Evolutionary conservation across 2,113 vertebrate species (phyloP), one percentile per base, ranked within the genome.

Genomic region (Eolophus roseicapilla): DNA sequence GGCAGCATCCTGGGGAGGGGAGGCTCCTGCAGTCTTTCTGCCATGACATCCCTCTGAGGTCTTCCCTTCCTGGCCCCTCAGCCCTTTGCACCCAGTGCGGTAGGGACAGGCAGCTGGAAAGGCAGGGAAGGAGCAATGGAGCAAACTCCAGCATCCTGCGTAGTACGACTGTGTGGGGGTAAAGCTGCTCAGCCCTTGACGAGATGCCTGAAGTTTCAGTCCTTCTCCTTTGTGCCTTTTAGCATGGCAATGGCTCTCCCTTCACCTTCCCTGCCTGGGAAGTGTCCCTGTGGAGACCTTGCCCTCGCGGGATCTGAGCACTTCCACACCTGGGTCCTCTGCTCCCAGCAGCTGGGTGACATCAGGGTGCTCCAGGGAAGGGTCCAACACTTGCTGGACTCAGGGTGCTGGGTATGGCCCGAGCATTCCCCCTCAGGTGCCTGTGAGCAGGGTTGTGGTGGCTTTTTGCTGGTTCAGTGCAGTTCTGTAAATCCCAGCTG

Each of bases 371-470:
- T 27, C 44, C 86, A 33, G 63, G 75, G 29, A 68, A 65, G 7
- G 27, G 23, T 27, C 39, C 39, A 50, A 24, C 43, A 11, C 23
- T 49, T 71, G 16, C 37, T 24, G 33, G 10, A 1, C 55, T 49
- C 85, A 6, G 35, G 50, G 31, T 44, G 24, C 65, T 71, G 52
- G 17, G 1, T 8, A 25, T 3, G 44, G 35, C 21, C n/a, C 0
- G 1, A 28, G 7, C 65, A 37, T 4, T 10, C 5, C 14, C 13
- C 50, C 11, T 1, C 0, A 3, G 14, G 28, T 13, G 20, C 15
- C 53, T 20, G 25, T 1, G 0, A 25, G n/a, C 47, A 13, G 39
- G 17, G 18, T 8, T 35, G 59, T 23, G 46, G 23, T 77, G 75
- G 52, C 63, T 59, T 11, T 85, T 37, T 60, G 39, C 44, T 69